Base-by-base conservation (phyloP, 2,888 invertebrate genomes). In the Orchestes rusci region DNA sequence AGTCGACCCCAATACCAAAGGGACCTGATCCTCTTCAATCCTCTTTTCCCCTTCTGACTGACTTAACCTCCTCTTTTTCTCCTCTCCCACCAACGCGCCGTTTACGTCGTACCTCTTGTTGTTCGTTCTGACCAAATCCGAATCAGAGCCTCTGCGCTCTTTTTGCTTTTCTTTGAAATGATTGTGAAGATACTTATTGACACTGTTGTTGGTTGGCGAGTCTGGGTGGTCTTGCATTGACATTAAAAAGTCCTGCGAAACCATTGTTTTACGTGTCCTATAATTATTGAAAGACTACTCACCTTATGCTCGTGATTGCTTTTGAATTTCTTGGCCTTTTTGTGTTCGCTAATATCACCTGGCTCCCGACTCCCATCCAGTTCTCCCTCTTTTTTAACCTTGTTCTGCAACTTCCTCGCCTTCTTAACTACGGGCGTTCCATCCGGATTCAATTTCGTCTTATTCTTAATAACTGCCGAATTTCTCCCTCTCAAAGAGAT, bases 401-500 rank as follows among this genome's bases (percentile, higher is more conserved):
- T 46, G 39, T 48, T 39, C 29, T 50, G 42, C 23, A 42, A 7
- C 17, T 50, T 52, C 20, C 45, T 28, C 2, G 45, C 36, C 16
- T 52, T 52, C 52, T 67, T 65, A 30, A 58, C 52, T 40, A 62
- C 64, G n/a, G 56, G 56, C 16, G 56, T 58, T 18, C 62, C 61
- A 40, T 61, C 61, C 4, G 62, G 53, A 49, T 62, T 60, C n/a
- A 40, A 37, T 53, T 74, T 72, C 35, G 72, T 70, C 43, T 83
- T 82, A 62, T 82, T 80, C 60, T 82, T 85, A 56, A 88, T 88
- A 35, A 91, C 87, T 29, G 87, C 87, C 0, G 87, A 86, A 64
- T 88, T 89, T 44, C 88, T 76, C 1, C 88, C 88, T 47, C 90
- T 74, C 30, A 92, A 70, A 44, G 89, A 89, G 58, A 92, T 91